These are phyloP conservation scores for Phodopus roborovskii DNA, from an alignment of 2,113 vertebrate genomes.

Conservation along the genomic window DNA sequence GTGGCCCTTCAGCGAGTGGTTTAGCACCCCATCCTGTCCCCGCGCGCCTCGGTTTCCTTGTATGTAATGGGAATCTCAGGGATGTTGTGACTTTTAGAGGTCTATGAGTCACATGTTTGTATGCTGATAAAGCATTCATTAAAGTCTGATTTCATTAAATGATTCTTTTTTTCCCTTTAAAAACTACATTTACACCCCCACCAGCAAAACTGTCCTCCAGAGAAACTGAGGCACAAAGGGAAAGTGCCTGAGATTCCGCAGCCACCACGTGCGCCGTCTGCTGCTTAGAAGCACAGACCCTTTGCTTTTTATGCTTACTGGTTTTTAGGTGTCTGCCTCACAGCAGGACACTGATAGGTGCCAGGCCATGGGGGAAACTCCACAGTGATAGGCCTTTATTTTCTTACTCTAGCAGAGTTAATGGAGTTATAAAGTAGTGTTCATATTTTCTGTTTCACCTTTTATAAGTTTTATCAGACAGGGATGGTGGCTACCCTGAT, in stretches of 20 bases:
- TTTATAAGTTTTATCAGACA: background rate
- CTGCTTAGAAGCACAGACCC: background rate
- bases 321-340: background rate
- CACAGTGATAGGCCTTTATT: background rate
- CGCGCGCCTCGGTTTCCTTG: background rate
- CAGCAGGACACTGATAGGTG: background rate
- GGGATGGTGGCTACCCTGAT: background rate
- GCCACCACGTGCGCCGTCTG: background rate
- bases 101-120: background rate
- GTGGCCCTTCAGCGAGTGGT: background rate
- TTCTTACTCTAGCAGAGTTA: background rate
- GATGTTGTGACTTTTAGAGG: background rate
- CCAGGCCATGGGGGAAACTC: background rate
- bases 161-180: conserved; percentile 7
- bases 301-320: background rate
- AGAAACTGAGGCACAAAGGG: background rate
- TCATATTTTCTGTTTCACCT: background rate
- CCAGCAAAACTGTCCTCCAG: background rate
- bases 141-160: background rate
- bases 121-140: background rate
- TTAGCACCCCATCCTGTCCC: background rate
- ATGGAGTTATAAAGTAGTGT: background rate
- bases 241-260: background rate
- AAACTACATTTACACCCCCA: background rate
- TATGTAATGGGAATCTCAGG: background rate